Percentiles rank a stretch among this genome's conserved stretches.
These are phyloP conservation scores for Sphecodes monilicornis DNA, from an alignment of 2,888 invertebrate species.

Conservation along the genomic window DNA sequence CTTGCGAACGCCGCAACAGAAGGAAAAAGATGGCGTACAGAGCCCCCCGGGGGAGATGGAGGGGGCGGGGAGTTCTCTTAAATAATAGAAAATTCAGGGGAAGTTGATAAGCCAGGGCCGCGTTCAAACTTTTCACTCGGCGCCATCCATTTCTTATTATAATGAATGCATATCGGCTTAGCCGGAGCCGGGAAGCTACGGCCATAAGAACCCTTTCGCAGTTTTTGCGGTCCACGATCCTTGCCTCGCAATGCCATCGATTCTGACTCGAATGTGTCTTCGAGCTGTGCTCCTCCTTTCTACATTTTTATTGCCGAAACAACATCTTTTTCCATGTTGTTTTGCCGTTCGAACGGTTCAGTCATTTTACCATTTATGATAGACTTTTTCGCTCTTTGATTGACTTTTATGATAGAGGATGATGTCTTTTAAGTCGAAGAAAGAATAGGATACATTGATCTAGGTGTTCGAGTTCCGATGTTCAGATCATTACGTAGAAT, in stretches of 20 bases:
- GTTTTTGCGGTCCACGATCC: slow-evolving; percentile 46
- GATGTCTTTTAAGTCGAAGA: not conserved
- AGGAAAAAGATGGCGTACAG: slow-evolving; percentile 48
- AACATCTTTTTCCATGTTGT: not conserved
- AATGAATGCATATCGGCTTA: slow-evolving; percentile 85
- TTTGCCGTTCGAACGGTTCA: not conserved
- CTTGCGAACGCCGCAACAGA: slow-evolving; percentile 38
- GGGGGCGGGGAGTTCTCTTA: slow-evolving; percentile 76
- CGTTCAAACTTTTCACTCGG: slow-evolving; percentile 75
- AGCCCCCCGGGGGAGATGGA: slow-evolving; percentile 22
- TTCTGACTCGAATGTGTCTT: slow-evolving; percentile 10
- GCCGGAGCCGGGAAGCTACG: slow-evolving; percentile 75
- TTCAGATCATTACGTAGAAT: not conserved
- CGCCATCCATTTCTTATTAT: slow-evolving; percentile 82
- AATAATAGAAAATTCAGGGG: slow-evolving; percentile 83
- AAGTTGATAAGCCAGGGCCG: slow-evolving; percentile 82
- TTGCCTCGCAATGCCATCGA: slow-evolving; percentile 29
- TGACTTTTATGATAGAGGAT: not conserved
- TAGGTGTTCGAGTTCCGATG: not conserved
- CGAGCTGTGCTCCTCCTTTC: not conserved
- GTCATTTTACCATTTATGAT: not conserved
- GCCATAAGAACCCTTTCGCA: slow-evolving; percentile 79
- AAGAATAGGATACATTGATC: not conserved
- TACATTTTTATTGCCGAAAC: not conserved
- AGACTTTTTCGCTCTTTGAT: not conserved